These are phyloP conservation scores for Acronicta leporina DNA, from an alignment of 2,888 invertebrate genomes.

Conservation along the genomic window DNA sequence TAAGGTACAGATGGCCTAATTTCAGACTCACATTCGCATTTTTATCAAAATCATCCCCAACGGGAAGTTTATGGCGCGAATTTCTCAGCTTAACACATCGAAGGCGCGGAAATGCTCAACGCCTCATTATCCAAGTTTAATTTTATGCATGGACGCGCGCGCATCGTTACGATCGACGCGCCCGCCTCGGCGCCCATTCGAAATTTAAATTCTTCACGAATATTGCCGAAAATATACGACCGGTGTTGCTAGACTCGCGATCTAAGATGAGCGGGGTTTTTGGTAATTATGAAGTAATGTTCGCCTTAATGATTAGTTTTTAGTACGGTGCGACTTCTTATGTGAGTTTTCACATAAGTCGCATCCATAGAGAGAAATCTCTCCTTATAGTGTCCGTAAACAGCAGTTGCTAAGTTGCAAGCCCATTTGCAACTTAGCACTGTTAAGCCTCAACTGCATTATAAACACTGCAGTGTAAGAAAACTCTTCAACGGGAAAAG, in stretches of 20 bases:
- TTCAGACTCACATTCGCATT: conserved; percentile 22
- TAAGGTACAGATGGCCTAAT: not conserved
- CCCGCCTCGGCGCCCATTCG: conserved; percentile 60
- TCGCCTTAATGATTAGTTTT: not conserved
- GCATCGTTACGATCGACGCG: conserved; percentile 69
- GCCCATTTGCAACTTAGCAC: conserved; percentile 32
- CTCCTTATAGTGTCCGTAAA: conserved; percentile 38
- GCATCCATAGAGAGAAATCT: conserved; percentile 24
- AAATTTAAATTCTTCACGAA: conserved; percentile 71
- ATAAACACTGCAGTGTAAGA: conserved; percentile 31
- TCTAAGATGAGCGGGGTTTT: conserved; percentile 6
- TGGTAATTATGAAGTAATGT: not conserved
- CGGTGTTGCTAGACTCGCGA: conserved; percentile 23
- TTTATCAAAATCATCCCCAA: conserved; percentile 38
- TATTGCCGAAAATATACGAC: conserved; percentile 64
- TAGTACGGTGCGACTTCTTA: too few relatives aligned
- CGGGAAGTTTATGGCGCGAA: conserved; percentile 68
- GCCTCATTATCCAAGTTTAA: conserved; percentile 87
- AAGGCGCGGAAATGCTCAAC: conserved; percentile 65
- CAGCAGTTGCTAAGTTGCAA: conserved; percentile 29
- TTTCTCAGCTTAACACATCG: conserved; percentile 78
- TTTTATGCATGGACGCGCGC: conserved; percentile 87
- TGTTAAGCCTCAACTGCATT: conserved; percentile 23
- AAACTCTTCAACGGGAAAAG: conserved; percentile 1
- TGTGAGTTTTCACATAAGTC: conserved; percentile 15